Percentiles rank a stretch among this genome's conserved stretches.
phyloP scores from a whole-genome alignment of 2,797 vertebrate species.

The Sitta carolinensis region DNA sequence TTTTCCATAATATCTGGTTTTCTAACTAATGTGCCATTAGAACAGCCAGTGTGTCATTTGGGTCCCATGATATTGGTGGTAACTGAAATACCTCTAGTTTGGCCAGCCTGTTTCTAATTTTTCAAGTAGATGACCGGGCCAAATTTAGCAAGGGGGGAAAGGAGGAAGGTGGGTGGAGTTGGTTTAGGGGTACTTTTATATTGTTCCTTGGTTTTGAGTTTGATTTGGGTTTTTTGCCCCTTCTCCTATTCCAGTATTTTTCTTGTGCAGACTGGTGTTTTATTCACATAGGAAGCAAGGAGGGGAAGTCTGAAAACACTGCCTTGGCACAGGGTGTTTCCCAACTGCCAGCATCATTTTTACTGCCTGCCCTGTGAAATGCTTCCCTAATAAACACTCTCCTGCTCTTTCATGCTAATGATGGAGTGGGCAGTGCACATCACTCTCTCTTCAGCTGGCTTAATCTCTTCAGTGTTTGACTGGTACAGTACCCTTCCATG shows the following conservation, averaged over 20 bases:
- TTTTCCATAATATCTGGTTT: not conserved
- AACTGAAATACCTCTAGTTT: not conserved
- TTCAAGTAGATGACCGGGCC: not conserved
- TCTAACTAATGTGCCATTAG: not conserved
- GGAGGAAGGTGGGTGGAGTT: accelerated
- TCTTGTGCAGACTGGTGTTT: not conserved
- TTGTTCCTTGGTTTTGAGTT: not conserved
- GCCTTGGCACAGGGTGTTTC: not conserved
- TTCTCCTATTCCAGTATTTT: not conserved
- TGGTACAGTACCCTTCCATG: not conserved
- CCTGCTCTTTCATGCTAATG: not conserved
- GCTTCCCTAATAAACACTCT: not conserved
- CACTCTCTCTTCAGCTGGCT: not conserved
- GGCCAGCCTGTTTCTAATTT: not conserved
- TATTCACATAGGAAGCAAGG: accelerated
- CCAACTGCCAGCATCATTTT: not conserved
- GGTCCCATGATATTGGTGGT: too few species aligned
- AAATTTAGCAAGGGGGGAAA: accelerated
- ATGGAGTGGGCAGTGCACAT: not conserved
- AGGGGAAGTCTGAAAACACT: not conserved
- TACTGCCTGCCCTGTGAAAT: not conserved
- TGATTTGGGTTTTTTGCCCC: not conserved
- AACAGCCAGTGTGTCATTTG: not conserved
- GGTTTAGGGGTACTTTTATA: not conserved
- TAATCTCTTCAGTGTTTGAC: not conserved